Percentiles rank a stretch among this genome's conserved stretches.
Evolutionary conservation across 2,113 vertebrate species (phyloP).

Genomic region (Glaucidium brasilianum): DNA sequence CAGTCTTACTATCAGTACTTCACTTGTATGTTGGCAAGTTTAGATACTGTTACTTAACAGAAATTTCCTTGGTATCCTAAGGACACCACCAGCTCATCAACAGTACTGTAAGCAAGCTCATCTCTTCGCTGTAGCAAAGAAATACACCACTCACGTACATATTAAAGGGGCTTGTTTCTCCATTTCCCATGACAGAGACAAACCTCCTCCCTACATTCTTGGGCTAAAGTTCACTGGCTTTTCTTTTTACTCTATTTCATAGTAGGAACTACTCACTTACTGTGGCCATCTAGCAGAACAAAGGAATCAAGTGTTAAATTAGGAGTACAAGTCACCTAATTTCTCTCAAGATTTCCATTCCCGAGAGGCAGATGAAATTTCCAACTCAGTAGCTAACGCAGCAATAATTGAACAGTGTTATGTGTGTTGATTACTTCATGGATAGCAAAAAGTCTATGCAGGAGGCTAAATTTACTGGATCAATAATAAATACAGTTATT

Average conservation of each 20-base stretch:
- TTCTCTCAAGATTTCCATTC: slow-evolving; percentile 2
- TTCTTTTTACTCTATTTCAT: neutral
- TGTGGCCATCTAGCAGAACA: neutral
- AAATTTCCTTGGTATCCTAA: neutral
- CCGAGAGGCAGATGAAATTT: neutral
- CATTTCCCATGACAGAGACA: neutral
- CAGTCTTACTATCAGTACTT: neutral
- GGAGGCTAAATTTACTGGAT: neutral
- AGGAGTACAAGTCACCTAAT: neutral
- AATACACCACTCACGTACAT: fast-evolving
- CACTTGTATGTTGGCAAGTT: neutral
- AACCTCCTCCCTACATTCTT: neutral
- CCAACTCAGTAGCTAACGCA: neutral
- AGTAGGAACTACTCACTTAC: neutral
- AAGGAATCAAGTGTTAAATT: neutral
- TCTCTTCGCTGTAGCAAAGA: neutral
- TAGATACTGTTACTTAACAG: neutral
- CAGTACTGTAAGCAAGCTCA: neutral
- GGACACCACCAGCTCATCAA: neutral
- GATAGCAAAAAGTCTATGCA: neutral
- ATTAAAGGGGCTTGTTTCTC: neutral
- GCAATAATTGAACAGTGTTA: neutral
- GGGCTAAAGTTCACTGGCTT: neutral
- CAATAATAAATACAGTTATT: neutral
- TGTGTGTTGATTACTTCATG: neutral